Evolutionary conservation across 2,113 vertebrate genomes (phyloP).

Genomic region (Dissostichus mawsoni): DNA sequence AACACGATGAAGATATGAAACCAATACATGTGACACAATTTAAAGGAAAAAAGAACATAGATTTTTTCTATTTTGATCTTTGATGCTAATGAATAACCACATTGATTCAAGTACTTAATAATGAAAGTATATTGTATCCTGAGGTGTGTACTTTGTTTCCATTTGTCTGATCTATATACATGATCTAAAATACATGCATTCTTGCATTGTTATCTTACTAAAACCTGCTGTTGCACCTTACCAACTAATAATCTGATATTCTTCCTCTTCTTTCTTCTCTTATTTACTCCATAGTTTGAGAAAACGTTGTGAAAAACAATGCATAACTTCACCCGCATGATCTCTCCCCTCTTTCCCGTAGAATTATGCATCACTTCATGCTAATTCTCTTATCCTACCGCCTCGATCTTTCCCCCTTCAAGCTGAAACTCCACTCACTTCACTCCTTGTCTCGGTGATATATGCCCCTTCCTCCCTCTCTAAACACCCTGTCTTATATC

Average conservation of each 20-base stretch:
- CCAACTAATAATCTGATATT: background rate
- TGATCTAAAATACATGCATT: background rate
- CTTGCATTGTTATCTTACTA: background rate
- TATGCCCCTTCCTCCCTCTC: background rate
- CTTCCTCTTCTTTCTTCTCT: background rate
- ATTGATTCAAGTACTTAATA: background rate
- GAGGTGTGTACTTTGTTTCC: background rate
- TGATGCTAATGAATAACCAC: no score
- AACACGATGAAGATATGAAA: no score
- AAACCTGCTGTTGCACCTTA: background rate
- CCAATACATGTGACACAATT: no score
- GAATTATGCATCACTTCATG: constrained; percentile 22
- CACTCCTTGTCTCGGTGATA: constrained; percentile 11
- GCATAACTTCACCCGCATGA: constrained; percentile 11
- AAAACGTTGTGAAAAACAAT: constrained; percentile 37
- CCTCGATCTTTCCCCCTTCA: background rate
- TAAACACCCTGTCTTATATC: constrained; percentile 31
- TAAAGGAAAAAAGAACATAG: no score
- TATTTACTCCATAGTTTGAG: background rate
- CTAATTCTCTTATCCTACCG: constrained; percentile 28
- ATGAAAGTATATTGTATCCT: background rate
- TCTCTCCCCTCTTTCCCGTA: constrained; percentile 6
- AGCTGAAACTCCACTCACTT: background rate
- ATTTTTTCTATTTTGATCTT: no score
- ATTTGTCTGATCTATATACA: background rate